Evolutionary conservation across 2,113 vertebrate species (phyloP).

Genomic region (Prionailurus bengalensis): DNA sequence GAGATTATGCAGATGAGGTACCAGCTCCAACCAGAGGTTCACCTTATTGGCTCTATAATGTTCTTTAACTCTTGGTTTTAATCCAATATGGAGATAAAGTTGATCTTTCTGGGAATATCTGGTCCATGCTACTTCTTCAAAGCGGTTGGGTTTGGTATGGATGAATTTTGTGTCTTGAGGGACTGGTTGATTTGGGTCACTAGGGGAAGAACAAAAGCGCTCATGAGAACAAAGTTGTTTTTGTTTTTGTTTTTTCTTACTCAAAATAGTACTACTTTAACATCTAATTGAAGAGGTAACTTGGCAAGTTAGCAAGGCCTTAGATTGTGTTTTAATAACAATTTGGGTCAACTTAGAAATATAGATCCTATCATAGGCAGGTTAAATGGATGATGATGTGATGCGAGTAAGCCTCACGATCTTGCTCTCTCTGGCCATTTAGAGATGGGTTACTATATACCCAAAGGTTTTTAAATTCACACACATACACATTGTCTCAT

Average conservation of each 20-base stretch:
- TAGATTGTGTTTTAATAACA: background rate
- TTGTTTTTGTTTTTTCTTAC: background rate
- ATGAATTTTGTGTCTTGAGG: slow-evolving; percentile 99
- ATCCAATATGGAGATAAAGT: slow-evolving; percentile 98
- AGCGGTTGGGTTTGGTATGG: slow-evolving; percentile 99
- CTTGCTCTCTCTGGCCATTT: background rate
- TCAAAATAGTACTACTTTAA: background rate
- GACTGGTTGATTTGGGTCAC: slow-evolving; percentile 99
- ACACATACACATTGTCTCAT: background rate
- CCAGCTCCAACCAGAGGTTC: slow-evolving; percentile 98
- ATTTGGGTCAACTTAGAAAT: background rate
- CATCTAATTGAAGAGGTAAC: background rate
- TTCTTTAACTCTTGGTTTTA: slow-evolving; percentile 99
- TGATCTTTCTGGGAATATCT: slow-evolving; percentile 99
- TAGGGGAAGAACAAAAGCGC: slow-evolving; percentile 80
- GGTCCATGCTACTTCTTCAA: slow-evolving; percentile 99
- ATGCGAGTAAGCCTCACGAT: background rate
- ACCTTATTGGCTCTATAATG: slow-evolving; percentile 99
- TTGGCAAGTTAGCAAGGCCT: background rate
- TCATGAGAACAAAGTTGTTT: slow-evolving; percentile 7
- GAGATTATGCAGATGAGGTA: slow-evolving; percentile 98
- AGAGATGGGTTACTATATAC: background rate
- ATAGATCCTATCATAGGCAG: background rate
- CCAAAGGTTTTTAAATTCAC: background rate
- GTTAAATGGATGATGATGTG: background rate